A percentile compares a stretch with the other conserved stretches of the same genome.
Conservation (phyloP, 2,113 vertebrate species). For the Chamaetylas fuelleborni region DNA sequence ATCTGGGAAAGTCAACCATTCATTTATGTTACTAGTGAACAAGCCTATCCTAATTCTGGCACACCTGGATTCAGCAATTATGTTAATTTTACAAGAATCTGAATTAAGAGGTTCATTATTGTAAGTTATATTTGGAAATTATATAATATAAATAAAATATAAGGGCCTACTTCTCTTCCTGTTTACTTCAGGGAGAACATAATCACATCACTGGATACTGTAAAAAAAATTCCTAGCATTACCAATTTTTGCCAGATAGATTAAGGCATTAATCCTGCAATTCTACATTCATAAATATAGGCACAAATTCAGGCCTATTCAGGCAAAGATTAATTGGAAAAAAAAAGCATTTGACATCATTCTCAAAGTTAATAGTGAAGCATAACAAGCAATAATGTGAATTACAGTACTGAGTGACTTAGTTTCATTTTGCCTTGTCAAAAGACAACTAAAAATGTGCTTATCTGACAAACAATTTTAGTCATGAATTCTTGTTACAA, state of each 20-base stretch:
- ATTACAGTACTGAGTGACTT: constrained; percentile 44
- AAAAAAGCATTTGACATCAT: not conserved
- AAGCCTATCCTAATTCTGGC: constrained; percentile 14
- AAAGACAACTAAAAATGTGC: constrained; percentile 36
- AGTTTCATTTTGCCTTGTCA: constrained; percentile 32
- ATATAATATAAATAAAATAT: constrained; percentile 25
- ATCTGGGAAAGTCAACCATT: not conserved
- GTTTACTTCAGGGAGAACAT: not conserved
- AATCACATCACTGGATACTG: not conserved
- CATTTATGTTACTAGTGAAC: not conserved
- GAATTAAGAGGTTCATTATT: constrained; percentile 17
- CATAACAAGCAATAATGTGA: constrained; percentile 23
- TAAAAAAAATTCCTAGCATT: not conserved
- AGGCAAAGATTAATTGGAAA: not conserved
- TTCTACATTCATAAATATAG: not conserved
- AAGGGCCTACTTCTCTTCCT: not conserved
- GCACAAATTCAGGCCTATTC: not conserved
- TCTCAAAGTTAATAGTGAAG: constrained; percentile 31
- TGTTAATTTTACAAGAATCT: not conserved
- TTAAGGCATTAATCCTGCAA: not conserved
- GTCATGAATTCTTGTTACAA: constrained; percentile 25
- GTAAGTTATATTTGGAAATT: constrained; percentile 21
- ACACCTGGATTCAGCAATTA: not conserved
- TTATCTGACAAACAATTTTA: constrained; percentile 32
- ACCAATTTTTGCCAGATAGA: not conserved